Evolutionary conservation across 2,888 invertebrate genomes (phyloP), one percentile per base, ranked within the genome.

Genomic region (Drosophila barbarae): DNA sequence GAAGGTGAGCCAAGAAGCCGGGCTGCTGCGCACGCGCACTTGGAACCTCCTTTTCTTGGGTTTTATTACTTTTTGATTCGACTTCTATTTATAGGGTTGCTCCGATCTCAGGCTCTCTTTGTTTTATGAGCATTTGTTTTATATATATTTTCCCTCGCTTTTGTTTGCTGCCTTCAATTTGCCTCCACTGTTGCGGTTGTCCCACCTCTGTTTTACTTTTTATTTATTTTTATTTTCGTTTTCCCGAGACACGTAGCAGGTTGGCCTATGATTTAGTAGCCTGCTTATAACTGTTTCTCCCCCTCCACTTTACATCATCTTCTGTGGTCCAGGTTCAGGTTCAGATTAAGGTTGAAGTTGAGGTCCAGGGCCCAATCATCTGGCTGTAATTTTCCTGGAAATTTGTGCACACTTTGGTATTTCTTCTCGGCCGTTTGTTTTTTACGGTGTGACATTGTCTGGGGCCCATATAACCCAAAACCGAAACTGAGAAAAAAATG

Each of bases 351-450:
- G 36, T 38, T 38, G 36, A 38, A 15, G 9, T 13, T 32, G 13
- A 32, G 46, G 21, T 46, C 46, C 46, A 46, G 79, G 70, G 71
- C 77, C 74, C 57, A 74, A 74, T 80, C 84, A 86, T 77, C 74
- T 77, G 74, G 64, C 74, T 77, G 80, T 78, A 77, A 85, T 81
- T 87, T 87, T 87, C 87, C 84, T 75, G 85, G 87, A 87, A 87
- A 85, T 87, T 85, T 86, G 86, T 87, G 87, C 86, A 87, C 87
- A 87, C 84, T 86, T 87, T 74, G 86, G 86, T 81, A 86, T 86
- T 79, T 72, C 71, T 71, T 79, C 73, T 76, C 69, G 59, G 64
- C 69, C 47, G 36, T 41, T 59, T 67, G 49, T 73, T 73, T 60
- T 77, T 73, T 73, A 77, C 75, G 70, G 76, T 84, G 76, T 85